Evolutionary conservation across 2,888 invertebrate species (phyloP).

Genomic region (Lathronympha strigana): DNA sequence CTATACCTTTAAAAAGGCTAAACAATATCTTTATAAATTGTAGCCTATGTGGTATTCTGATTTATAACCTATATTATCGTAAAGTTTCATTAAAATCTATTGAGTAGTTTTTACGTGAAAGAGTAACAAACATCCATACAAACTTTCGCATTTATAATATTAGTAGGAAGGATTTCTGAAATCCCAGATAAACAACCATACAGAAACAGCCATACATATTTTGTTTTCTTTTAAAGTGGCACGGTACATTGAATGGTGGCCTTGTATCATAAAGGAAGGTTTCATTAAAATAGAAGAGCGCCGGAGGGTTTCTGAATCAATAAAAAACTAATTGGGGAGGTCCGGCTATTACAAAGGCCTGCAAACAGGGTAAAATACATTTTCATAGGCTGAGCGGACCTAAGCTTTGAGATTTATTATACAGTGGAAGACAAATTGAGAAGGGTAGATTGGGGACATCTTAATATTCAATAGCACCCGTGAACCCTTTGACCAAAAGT

Average conservation of each 20-base stretch:
- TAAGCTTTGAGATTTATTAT: slow-evolving; percentile 40
- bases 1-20: too few relatives aligned
- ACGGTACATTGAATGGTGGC: slow-evolving; percentile 44
- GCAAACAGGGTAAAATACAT: slow-evolving; percentile 40
- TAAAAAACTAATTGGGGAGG: slow-evolving; percentile 52
- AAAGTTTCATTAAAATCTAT: too few relatives aligned
- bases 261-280: slow-evolving; percentile 53
- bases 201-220: slow-evolving; percentile 48
- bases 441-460: slow-evolving; percentile 34
- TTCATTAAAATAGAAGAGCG: slow-evolving; percentile 57
- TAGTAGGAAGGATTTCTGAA: too few relatives aligned
- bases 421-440: slow-evolving; percentile 32
- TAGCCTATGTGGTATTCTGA: too few relatives aligned
- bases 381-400: slow-evolving; percentile 37
- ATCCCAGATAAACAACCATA: slow-evolving; percentile 31
- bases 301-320: slow-evolving; percentile 52
- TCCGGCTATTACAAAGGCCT: slow-evolving; percentile 35
- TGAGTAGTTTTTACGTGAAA: too few relatives aligned
- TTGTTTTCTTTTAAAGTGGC: slow-evolving; percentile 44
- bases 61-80: too few relatives aligned
- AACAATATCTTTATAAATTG: too few relatives aligned
- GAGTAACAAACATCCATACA: too few relatives aligned
- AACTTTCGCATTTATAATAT: too few relatives aligned
- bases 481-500: slow-evolving; percentile 16
- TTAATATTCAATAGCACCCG: slow-evolving; percentile 34